Evolutionary conservation across 2,888 invertebrate genomes (phyloP), one percentile per base, ranked within the genome.

Genomic region (Pilophorus perplexus): DNA sequence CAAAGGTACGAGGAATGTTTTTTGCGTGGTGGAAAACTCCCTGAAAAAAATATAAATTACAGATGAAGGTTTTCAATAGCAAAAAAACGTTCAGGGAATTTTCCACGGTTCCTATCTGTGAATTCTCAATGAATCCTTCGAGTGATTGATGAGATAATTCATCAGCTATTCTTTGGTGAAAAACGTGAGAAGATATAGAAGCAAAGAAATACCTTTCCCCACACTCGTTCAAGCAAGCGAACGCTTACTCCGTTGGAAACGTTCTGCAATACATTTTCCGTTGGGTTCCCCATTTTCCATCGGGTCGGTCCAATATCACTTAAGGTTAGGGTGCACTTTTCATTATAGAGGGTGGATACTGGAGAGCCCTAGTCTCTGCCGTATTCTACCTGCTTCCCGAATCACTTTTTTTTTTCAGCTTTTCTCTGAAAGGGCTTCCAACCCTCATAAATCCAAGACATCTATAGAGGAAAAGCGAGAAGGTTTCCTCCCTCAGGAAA

Each of bases 261-360:
- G 44, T 10, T 44, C 44, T 44, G 22, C 25, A 50, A 50, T 50
- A 50, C 50, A 12, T 50, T 50, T 50, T 12, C 50, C 12, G n/a
- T 3, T n/a, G 14, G 6, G 5, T 23, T 14, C 27, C 50, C 14
- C 42, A 12, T 14, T 14, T 5, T 12, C 42, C 16, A 5, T 42
- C 14, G 18, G 10, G 22, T 22, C 48, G 10, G 48, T 14, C 50
- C 50, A 50, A 50, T 50, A 50, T 50, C 50, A 50, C 50, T 50
- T 50, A 50, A 50, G 50, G 50, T 25, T 5, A 23, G 44, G 50
- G 27, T 50, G 50, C 50, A 27, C 50, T 50, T 50, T 50, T 50
- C 50, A 50, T 50, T 50, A 50, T 50, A 25, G 23, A 23, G 27
- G 27, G 3, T 23, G 27, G 27, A 50, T 23, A 23, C 25, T 16